These are phyloP conservation scores for Myoxocephalus aenaeus DNA, from an alignment of 2,797 vertebrate species.

Conservation along the genomic window DNA sequence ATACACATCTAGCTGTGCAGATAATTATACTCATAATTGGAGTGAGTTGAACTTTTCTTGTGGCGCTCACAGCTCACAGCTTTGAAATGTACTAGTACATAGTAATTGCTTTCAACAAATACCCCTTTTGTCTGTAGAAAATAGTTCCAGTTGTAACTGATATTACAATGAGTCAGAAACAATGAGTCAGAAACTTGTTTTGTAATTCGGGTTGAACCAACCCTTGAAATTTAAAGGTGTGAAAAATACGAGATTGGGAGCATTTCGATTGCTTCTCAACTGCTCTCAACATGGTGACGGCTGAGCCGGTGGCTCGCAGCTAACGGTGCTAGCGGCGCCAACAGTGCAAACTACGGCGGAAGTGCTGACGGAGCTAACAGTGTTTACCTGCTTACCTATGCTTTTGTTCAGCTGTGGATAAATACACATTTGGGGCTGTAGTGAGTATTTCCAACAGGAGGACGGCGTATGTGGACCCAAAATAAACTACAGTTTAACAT, in stretches of 20 bases:
- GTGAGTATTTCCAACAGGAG: background rate
- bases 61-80: background rate
- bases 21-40: background rate
- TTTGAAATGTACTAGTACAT: background rate
- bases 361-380: no score
- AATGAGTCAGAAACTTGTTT: background rate
- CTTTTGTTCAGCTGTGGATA: background rate
- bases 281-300: background rate
- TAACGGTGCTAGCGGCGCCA: background rate
- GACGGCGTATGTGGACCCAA: background rate
- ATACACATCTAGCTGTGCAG: background rate
- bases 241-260: background rate
- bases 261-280: background rate
- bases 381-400: no score
- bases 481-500: background rate
- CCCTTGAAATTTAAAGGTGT: background rate
- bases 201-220: background rate
- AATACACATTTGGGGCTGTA: background rate
- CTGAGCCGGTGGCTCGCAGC: background rate
- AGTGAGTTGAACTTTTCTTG: background rate
- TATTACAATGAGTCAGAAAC: background rate
- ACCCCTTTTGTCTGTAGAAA: background rate
- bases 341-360: background rate
- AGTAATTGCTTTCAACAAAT: background rate
- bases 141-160: background rate